Percentiles rank a stretch among this genome's conserved stretches.
Evolutionary conservation across 1,140 invertebrate genomes (phyloP).

Genomic region (Xylocopa sonorina): DNA sequence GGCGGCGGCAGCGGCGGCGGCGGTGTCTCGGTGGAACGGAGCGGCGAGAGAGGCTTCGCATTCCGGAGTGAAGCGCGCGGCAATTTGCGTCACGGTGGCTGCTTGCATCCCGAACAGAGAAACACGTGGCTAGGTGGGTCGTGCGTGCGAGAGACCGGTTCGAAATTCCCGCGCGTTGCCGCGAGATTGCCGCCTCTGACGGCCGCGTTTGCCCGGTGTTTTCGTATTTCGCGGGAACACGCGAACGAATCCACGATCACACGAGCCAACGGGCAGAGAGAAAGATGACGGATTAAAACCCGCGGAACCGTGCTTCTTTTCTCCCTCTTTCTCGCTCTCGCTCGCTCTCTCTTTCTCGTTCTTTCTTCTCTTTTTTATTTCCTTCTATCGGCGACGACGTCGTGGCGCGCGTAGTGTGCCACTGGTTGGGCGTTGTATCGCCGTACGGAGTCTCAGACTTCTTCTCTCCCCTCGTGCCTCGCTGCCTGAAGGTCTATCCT

Average conservation of each 20-base stretch:
- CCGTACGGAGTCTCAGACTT: background rate
- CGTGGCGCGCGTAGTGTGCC: background rate
- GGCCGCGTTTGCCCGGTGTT: slow-evolving; percentile 32
- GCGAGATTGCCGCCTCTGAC: slow-evolving; percentile 14
- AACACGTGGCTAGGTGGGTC: slow-evolving; percentile 50
- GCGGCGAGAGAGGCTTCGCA: slow-evolving; percentile 42
- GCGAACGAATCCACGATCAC: background rate
- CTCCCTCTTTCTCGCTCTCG: background rate
- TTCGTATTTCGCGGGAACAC: slow-evolving; percentile 73
- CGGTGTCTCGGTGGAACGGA: slow-evolving; percentile 16
- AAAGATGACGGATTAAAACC: slow-evolving; percentile 15
- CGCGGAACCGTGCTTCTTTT: background rate
- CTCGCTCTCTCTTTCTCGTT: too few relatives aligned
- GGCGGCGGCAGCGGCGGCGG: slow-evolving; percentile 21
- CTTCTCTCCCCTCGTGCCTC: slow-evolving; percentile 25
- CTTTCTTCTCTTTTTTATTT: background rate
- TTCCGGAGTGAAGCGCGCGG: slow-evolving; percentile 48
- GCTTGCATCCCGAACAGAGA: slow-evolving; percentile 50
- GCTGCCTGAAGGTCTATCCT: slow-evolving; percentile 19
- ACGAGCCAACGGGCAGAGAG: background rate
- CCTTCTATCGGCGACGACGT: slow-evolving; percentile 5
- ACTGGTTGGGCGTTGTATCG: slow-evolving; percentile 33
- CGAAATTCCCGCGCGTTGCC: slow-evolving; percentile 45
- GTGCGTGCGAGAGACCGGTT: slow-evolving; percentile 41
- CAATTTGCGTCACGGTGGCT: slow-evolving; percentile 52